Base-by-base conservation (phyloP, 2,797 vertebrate genomes). In the Leptatherina wallacei region DNA sequence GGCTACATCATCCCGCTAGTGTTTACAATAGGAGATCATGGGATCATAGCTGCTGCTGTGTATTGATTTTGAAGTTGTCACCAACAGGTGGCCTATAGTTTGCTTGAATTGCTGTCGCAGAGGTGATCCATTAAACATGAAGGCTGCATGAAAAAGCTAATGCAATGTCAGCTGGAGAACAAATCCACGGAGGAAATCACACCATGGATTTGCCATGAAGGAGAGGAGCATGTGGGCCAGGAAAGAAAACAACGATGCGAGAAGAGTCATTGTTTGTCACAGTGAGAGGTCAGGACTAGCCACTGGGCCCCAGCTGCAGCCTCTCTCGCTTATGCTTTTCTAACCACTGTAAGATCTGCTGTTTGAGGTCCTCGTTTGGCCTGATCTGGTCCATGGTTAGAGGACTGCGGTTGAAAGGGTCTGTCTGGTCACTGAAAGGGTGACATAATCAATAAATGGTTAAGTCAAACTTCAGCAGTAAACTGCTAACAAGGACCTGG, bases 351-450 rank as follows among this genome's bases (percentile, higher is more conserved):
- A 95, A 95, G 85, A 99, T 99, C 93, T 95, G 96, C 85, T 97
- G 96, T 88, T 97, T 98, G 51, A 99, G 96, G 83, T 98, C 97
- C 24, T 95, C 94, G 65, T 99, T 99, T 80, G 98, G 96, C 92
- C 96, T 95, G 84, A 99, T 98, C 96, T 99, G 98, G 94, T 99
- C 98, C 98, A 99, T 99, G 64, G 98, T 99, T 60, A 99, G 96
- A 58, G 97, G 98, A 88, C 97, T 99, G 80, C 98, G 97, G 87
- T 99, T 99, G 88, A 99, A 99, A 70, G 98, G 98, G 89, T 99
- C 98, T 0, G 98, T 99, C 95, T 99, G 98, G 93, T 99, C 98
- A 3, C 98, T 99, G 90, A 27, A 44, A 82, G 69, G 27, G 75
- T 4, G 56, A 87, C 24, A 85, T 6, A n/a, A 68, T 14, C 33